Percentiles rank a stretch among this genome's conserved stretches.
Conservation (phyloP, 2,888 invertebrate species). For the Ennomos erosarius region DNA sequence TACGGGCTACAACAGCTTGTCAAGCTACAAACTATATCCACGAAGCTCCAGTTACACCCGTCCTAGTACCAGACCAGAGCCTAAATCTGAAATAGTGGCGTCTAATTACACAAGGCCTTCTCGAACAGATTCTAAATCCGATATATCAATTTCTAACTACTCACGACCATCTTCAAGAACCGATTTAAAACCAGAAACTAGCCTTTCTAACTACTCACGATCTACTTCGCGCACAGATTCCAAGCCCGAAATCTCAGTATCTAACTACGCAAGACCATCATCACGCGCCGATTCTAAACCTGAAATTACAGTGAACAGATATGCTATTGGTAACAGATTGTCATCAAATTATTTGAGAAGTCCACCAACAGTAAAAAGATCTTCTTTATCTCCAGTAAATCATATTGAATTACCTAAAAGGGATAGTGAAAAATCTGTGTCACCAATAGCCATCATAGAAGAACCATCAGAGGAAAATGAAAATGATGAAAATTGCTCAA, state of each 20-base stretch:
- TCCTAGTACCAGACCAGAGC: constrained; percentile 52
- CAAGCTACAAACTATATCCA: constrained; percentile 83
- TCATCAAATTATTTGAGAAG: constrained; percentile 75
- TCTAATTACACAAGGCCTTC: constrained; percentile 26
- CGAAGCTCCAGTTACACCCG: constrained; percentile 70
- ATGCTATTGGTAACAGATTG: constrained; percentile 73
- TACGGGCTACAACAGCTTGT: constrained; percentile 78
- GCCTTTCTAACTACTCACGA: constrained; percentile 23
- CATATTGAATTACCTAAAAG: constrained; percentile 54
- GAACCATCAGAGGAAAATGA: constrained; percentile 48
- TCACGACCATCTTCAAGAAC: constrained; percentile 25
- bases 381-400: constrained; percentile 71
- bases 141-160: constrained; percentile 15
- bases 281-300: constrained; percentile 57
- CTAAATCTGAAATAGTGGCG: constrained; percentile 56
- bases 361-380: constrained; percentile 69
- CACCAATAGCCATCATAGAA: constrained; percentile 49
- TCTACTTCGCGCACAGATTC: constrained; percentile 16
- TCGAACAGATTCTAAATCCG: constrained; percentile 19
- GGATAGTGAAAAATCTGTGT: constrained; percentile 56
- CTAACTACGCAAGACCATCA: constrained; percentile 38
- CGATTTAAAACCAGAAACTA: constrained; percentile 24
- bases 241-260: constrained; percentile 19
- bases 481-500: background rate
- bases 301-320: constrained; percentile 66